These are phyloP conservation scores for Takifugu flavidus DNA, from an alignment of 2,113 vertebrate species.

Conservation along the genomic window DNA sequence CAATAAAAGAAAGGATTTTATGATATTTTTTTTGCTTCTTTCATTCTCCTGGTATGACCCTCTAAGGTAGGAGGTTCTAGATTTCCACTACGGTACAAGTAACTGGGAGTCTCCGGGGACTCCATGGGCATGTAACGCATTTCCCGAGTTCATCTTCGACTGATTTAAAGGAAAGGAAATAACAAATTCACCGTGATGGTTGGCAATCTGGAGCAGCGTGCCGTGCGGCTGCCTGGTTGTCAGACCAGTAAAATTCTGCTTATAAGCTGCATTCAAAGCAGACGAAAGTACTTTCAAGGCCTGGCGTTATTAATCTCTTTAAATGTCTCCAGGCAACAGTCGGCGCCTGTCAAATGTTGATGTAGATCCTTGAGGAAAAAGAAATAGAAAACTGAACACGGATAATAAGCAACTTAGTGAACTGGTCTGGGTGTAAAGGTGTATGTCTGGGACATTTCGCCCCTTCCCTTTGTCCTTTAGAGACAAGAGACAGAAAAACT, in stretches of 20 bases:
- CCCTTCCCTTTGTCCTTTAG: slow-evolving; percentile 16
- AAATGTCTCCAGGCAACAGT: slow-evolving; percentile 52
- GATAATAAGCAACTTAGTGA: slow-evolving; percentile 2
- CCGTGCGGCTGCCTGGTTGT: slow-evolving; percentile 24
- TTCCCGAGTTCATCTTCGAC: not conserved
- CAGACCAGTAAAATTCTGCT: slow-evolving; percentile 36
- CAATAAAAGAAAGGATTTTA: not conserved
- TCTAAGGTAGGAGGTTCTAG: too few relatives aligned
- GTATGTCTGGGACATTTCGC: not conserved
- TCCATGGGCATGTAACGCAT: not conserved
- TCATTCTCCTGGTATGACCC: too few relatives aligned
- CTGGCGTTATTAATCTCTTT: slow-evolving; percentile 35
- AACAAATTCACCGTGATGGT: slow-evolving; percentile 16
- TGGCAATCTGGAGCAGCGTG: slow-evolving; percentile 18
- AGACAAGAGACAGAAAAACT: not conserved
- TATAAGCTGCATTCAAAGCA: slow-evolving; percentile 20
- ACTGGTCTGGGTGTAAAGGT: slow-evolving; percentile 3
- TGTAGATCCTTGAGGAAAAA: slow-evolving; percentile 13
- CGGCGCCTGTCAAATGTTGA: slow-evolving; percentile 17
- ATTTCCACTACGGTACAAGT: too few relatives aligned
- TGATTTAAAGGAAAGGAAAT: slow-evolving; percentile 8
- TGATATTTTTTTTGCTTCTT: not conserved
- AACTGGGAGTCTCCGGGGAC: too few relatives aligned
- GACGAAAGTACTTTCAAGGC: slow-evolving; percentile 28
- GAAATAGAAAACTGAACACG: slow-evolving; percentile 5